Base-by-base conservation (phyloP, 2,113 vertebrate genomes). In the Rhadina sibilatrix region DNA sequence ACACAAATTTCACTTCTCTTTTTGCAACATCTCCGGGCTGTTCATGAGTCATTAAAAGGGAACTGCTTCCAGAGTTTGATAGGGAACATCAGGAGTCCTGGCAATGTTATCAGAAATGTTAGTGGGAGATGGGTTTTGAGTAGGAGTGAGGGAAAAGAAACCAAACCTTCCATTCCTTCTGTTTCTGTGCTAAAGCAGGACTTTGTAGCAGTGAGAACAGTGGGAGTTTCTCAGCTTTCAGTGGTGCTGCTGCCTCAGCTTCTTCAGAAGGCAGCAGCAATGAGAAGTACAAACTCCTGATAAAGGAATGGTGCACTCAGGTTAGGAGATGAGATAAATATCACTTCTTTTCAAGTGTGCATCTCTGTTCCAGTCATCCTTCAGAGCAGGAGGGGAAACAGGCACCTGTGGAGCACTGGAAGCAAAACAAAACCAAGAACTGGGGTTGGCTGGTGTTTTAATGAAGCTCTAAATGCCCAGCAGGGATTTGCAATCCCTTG, bases 71-170 rank as follows among this genome's bases (percentile, higher is more conserved):
- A 65, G 88, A 21, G 63, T 49, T 37, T 38, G 37, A 14, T 57
- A 4, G 52, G 56, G 72, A 59, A 46, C 38, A 31, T 75, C 10
- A 21, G 35, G 59, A 42, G 38, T n/a, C 63, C 28, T 5, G 37
- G 6, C 12, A 37, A 4, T 0, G 1, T 12, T 12, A 5, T 4
- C 38, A 61, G 76, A 52, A 91, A 15, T 28, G 37, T 44, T 35
- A 2, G 30, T 7, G 28, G 61, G 57, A 44, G 57, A 17, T 72
- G 49, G 23, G 53, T 8, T 87, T 79, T 35, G 30, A 80, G 49
- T 28, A 12, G 59, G 88, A 42, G 40, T 5, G 49, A 83, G 38
- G 54, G 19, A 33, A 27, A 28, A 68, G 61, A 35, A 13, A 17
- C 18, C 46, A 44, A 28, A 40, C 5, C 17, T 81, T 46, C n/a